These are phyloP conservation scores for Chelonus formosanus DNA, from an alignment of 2,888 invertebrate species.

Conservation along the genomic window DNA sequence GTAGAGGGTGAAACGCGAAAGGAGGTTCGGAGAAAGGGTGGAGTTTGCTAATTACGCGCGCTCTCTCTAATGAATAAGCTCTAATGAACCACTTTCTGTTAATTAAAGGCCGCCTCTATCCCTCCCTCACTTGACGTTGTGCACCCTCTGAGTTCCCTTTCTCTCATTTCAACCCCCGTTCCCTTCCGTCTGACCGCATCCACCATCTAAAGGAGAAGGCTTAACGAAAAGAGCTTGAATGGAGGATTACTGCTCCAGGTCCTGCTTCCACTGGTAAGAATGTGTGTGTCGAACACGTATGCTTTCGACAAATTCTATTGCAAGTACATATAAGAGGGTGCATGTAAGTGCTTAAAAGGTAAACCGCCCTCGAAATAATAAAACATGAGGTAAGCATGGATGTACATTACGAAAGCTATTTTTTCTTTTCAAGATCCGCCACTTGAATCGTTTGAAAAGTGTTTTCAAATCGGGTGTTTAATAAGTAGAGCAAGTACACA, in stretches of 20 bases:
- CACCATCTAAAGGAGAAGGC: conserved; percentile 52
- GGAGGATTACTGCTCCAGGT: conserved; percentile 46
- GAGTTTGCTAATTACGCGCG: conserved; percentile 86
- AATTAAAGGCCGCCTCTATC: conserved; percentile 77
- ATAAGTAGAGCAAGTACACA: too few species aligned
- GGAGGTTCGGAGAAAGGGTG: conserved; percentile 66
- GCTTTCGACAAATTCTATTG: too few species aligned
- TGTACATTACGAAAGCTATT: too few species aligned
- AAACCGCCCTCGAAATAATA: too few species aligned
- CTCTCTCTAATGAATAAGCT: conserved; percentile 90
- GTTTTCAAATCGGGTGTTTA: too few species aligned
- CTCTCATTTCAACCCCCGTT: conserved; percentile 16
- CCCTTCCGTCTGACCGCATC: conserved; percentile 36
- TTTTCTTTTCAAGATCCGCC: too few species aligned
- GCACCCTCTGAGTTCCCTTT: conserved; percentile 24
- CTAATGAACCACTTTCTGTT: conserved; percentile 91
- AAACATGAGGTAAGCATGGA: too few species aligned
- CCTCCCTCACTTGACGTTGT: conserved; percentile 36
- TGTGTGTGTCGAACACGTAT: conserved; percentile 1
- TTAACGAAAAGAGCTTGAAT: conserved; percentile 57
- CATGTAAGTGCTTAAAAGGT: too few species aligned
- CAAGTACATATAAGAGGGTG: too few species aligned
- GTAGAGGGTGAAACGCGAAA: conserved; percentile 56
- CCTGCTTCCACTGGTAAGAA: conserved; percentile 14
- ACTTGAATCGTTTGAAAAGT: too few species aligned